Conservation (phyloP, 2,888 invertebrate species). For the Lepidochitona cinerea region DNA sequence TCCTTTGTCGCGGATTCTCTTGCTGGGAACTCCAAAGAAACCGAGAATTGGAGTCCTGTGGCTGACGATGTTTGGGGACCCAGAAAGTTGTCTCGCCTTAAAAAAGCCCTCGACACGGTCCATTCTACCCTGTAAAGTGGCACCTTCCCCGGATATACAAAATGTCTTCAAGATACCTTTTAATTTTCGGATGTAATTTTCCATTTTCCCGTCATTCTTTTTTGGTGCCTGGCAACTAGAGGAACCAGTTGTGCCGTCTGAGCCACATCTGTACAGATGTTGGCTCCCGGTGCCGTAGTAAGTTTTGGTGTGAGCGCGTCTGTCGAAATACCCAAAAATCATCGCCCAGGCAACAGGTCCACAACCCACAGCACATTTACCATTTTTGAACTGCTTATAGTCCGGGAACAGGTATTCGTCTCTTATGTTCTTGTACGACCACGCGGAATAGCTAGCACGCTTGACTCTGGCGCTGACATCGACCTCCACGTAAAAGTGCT, state of each 20-base stretch:
- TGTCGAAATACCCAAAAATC: slow-evolving; percentile 24
- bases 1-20: slow-evolving; percentile 3
- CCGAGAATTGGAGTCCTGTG: neutral
- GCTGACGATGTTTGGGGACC: slow-evolving; percentile 1
- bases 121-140: slow-evolving; percentile 20
- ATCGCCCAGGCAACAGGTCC: slow-evolving; percentile 29
- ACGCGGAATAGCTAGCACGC: neutral
- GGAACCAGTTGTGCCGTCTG: slow-evolving; percentile 18
- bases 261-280: slow-evolving; percentile 19
- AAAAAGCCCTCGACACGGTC: slow-evolving; percentile 18
- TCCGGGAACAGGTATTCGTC: slow-evolving; percentile 20
- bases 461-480: slow-evolving; percentile 12
- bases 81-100: slow-evolving; percentile 4
- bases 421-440: slow-evolving; percentile 7
- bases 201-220: slow-evolving; percentile 5
- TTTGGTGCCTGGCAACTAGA: slow-evolving; percentile 16
- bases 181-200: slow-evolving; percentile 9
- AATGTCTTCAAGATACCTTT: slow-evolving; percentile 15
- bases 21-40: slow-evolving; percentile 16
- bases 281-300: slow-evolving; percentile 10
- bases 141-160: slow-evolving; percentile 16
- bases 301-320: slow-evolving; percentile 14
- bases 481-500: neutral
- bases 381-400: slow-evolving; percentile 18
- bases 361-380: slow-evolving; percentile 20